Evolutionary conservation across 1,140 invertebrate genomes (phyloP).

Genomic region (Drosophila micromelanica): DNA sequence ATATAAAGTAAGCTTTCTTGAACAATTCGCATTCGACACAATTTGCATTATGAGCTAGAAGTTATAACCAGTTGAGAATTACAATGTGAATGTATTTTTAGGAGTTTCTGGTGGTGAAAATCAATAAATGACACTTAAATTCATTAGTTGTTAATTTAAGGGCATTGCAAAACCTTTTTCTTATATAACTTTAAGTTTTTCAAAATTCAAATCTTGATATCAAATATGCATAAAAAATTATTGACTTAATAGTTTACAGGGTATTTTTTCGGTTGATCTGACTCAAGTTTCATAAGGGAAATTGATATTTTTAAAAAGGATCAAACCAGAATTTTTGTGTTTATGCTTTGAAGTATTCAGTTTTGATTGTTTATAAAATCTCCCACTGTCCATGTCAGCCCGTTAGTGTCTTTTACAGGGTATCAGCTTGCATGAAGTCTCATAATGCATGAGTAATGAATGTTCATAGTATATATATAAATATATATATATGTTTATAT

Average conservation of each 20-base stretch:
- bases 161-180: too few relatives aligned
- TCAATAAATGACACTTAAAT: too few relatives aligned
- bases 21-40: background rate
- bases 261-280: background rate
- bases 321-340: too few relatives aligned
- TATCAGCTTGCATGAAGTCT: slow-evolving; percentile 8
- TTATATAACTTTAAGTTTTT: too few relatives aligned
- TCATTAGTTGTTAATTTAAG: background rate
- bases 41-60: background rate
- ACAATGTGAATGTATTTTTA: background rate
- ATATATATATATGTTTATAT: slow-evolving; percentile 14
- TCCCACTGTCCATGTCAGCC: slow-evolving; percentile 3
- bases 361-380: background rate
- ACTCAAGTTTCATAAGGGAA: background rate
- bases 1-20: too few relatives aligned
- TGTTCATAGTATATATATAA: slow-evolving; percentile 1
- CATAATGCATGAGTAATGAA: background rate
- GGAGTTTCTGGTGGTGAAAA: background rate
- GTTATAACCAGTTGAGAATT: background rate
- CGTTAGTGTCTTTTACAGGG: slow-evolving; percentile 15
- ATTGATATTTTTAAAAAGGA: too few relatives aligned
- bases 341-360: background rate
- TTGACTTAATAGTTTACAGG: too few relatives aligned
- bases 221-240: too few relatives aligned
- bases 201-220: too few relatives aligned